Base-by-base conservation (phyloP, 2,888 invertebrate genomes). In the Machimus rusticus region DNA sequence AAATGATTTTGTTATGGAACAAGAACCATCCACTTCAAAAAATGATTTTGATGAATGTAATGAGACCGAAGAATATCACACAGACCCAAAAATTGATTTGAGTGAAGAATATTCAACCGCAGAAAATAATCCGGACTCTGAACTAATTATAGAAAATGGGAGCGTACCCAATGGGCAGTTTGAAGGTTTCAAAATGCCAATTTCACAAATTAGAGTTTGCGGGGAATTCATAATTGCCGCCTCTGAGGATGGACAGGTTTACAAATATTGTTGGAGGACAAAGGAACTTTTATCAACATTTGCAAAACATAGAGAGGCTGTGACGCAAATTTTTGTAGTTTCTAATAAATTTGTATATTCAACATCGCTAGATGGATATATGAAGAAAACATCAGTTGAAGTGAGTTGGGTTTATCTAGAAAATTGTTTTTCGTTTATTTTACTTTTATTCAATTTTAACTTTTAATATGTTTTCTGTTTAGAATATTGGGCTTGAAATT, bases 161-260 rank as follows among this genome's bases (percentile, higher is more conserved):
- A 55, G n/a, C 51, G 19, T 55, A 5, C 43, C 78, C 1, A 89
- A 88, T 51, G 92, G 92, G 0, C 88, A 87, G 9, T 87, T 92
- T 16, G 90, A 89, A 34, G 90, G 90, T 43, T 90, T 91, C 46
- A 89, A 89, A 37, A 90, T 90, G 86, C 90, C 92, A 23, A 91
- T 92, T 14, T 91, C 91, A 1, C 91, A 92, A 88, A 91, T 92
- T 43, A 89, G 90, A 74, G 89, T 92, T 16, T 89, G 90, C n/a
- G 91, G 91, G 23, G 89, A 90, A 46, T 90, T 89, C 37, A 90
- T 93, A 28, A 88, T 93, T 19, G 92, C 92, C 4, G 91, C 93
- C 0, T 91, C 92, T 0, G 92, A 93, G 87, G 91, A 92, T 88
- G 93, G 93, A 0, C 91, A 91, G 87, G 89, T 93, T 6, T 93